These are phyloP conservation scores for Anguilla megastoma DNA, from an alignment of 2,797 vertebrate species.

Conservation along the genomic window DNA sequence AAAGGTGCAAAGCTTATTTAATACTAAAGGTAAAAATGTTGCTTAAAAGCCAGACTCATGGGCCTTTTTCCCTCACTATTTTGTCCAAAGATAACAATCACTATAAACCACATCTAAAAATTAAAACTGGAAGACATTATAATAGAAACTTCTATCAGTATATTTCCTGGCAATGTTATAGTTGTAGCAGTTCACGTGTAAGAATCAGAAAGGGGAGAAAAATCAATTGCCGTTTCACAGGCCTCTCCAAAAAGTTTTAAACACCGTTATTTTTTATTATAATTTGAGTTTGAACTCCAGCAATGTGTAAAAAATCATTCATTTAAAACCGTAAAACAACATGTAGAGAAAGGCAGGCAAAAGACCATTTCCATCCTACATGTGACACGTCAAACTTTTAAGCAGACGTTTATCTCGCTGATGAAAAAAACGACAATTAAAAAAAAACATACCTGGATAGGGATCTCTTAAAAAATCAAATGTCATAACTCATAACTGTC, in stretches of 20 bases:
- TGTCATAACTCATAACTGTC: neutral
- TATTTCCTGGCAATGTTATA: neutral
- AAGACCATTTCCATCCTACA: neutral
- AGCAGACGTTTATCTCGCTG: neutral
- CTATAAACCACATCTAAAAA: conserved; percentile 9
- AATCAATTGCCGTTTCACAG: neutral
- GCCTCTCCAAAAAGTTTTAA: neutral
- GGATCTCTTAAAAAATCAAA: neutral
- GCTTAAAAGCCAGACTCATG: neutral
- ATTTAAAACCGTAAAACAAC: conserved; percentile 1
- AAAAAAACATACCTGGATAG: neutral
- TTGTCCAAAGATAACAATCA: neutral
- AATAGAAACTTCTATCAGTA: neutral
- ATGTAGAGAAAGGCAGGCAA: neutral
- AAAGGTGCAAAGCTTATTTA: conserved; percentile 4
- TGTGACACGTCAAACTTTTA: neutral
- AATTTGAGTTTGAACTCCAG: neutral
- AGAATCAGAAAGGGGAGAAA: neutral
- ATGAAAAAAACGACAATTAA: neutral
- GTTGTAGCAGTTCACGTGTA: neutral
- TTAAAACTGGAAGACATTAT: neutral
- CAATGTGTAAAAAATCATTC: neutral
- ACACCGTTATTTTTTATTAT: neutral
- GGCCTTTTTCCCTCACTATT: neutral
- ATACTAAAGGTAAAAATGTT: conserved; percentile 1